Base-by-base conservation (phyloP, 2,797 vertebrate genomes). In the Sternotherus odoratus region DNA sequence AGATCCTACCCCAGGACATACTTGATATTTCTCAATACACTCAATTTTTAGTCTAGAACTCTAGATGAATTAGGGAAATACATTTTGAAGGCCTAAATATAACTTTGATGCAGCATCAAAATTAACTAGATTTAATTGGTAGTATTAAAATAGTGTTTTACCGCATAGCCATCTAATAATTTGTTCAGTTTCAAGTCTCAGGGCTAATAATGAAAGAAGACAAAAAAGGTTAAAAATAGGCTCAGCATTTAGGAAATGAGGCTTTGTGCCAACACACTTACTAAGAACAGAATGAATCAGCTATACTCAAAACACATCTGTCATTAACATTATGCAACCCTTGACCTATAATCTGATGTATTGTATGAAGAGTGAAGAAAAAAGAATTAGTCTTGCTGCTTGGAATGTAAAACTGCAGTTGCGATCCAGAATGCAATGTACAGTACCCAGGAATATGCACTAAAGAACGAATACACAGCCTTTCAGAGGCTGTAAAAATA, bases 41-140 rank as follows among this genome's bases (percentile, higher is more conserved):
- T 39, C 48, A 57, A 9, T 8, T 0, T 80, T 93, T 36, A 57
- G 6, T 87, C 85, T 75, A 74, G 66, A 84, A 57, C 5, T 87
- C 85, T 75, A 74, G 66, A 84, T 81, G 83, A 93, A 84, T 53
- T 74, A 90, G 5, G 5, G 5, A 77, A 88, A 78, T 84, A 85
- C 4, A 88, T 88, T 87, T 87, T 15, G 60, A 75, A 93, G 8
- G 1, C 50, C 23, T 84, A 48, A 85, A 19, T 69, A 82, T 10
- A 85, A 86, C 69, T 75, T 17, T 79, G 17, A 75, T 66, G 12
- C 12, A 90, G 86, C 92, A 63, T 56, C 36, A 82, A 13, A 57
- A 81, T 74, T 13, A 92, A 48, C 2, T n/a, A 17, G 63, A 75
- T 23, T 91, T 87, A 24, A 48, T 7, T 54, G 36, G 6, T 12